A percentile compares a stretch with the other conserved stretches of the same genome.
Conservation (phyloP, 2,113 vertebrate species). For the Epinephelus fuscoguttatus region DNA sequence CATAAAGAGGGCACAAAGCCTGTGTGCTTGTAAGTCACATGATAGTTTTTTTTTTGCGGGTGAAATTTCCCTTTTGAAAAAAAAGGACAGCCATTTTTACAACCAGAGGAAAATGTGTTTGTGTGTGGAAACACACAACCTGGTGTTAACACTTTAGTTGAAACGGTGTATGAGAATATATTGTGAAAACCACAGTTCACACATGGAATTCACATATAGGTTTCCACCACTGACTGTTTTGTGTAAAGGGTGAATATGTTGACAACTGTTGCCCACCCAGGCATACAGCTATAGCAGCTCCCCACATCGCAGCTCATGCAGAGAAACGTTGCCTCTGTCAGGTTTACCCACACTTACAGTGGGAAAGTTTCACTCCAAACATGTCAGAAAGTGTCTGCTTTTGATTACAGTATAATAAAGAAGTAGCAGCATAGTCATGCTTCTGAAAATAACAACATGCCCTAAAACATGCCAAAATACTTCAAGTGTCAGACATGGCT, state of each 20-base stretch:
- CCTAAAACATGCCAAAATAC: neutral
- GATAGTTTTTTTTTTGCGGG: slow-evolving; percentile 15
- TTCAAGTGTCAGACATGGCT: neutral
- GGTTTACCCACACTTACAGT: neutral
- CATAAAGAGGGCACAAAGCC: neutral
- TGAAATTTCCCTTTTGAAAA: slow-evolving; percentile 20
- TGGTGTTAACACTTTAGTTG: slow-evolving; percentile 4
- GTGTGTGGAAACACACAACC: neutral
- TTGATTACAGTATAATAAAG: no score
- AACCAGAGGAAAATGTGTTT: neutral
- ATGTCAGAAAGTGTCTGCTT: neutral
- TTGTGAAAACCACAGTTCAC: slow-evolving; percentile 30
- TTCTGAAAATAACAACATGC: neutral
- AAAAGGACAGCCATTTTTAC: slow-evolving; percentile 7
- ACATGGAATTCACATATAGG: slow-evolving; percentile 11
- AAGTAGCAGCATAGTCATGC: neutral
- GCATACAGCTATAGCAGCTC: slow-evolving; percentile 31
- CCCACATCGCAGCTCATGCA: slow-evolving; percentile 70
- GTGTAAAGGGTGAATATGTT: slow-evolving; percentile 10
- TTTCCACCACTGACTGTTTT: neutral
- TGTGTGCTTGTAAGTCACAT: neutral
- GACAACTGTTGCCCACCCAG: slow-evolving; percentile 35
- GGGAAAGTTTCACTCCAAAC: slow-evolving; percentile 14
- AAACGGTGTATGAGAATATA: slow-evolving; percentile 17
- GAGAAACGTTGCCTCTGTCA: slow-evolving; percentile 29